Evolutionary conservation across 2,888 invertebrate species (phyloP).

Genomic region (Melanotus villosus): DNA sequence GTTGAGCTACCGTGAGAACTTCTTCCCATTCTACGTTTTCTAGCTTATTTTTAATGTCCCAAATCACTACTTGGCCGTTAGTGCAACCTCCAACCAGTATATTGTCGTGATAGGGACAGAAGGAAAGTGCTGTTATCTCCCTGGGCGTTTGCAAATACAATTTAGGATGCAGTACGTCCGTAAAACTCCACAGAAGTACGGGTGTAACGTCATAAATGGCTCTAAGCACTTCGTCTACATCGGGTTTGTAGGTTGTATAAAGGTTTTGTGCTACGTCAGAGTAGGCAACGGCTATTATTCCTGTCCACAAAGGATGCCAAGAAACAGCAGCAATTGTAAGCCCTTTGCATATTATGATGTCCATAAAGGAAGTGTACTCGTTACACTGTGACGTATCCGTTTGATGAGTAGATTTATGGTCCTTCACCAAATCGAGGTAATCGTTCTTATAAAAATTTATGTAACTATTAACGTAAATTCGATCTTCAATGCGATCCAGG

Average conservation of each 20-base stretch:
- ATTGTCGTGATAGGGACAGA: conserved; percentile 80
- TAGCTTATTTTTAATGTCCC: conserved; percentile 78
- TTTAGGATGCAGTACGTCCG: conserved; percentile 79
- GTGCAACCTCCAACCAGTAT: conserved; percentile 79
- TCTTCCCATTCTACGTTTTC: conserved; percentile 73
- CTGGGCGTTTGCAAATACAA: conserved; percentile 78
- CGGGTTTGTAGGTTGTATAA: conserved; percentile 65
- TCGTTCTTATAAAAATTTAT: conserved; percentile 77
- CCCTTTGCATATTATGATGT: conserved; percentile 75
- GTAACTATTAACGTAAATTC: conserved; percentile 60
- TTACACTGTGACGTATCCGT: conserved; percentile 66
- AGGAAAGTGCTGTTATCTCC: conserved; percentile 76
- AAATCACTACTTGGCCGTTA: conserved; percentile 81
- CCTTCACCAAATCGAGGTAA: conserved; percentile 70
- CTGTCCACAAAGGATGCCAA: conserved; percentile 83
- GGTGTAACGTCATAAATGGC: conserved; percentile 76
- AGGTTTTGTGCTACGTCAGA: conserved; percentile 72
- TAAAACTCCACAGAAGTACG: conserved; percentile 83
- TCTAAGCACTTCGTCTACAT: conserved; percentile 60
- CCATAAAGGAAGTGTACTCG: conserved; percentile 77
- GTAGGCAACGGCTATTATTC: conserved; percentile 79
- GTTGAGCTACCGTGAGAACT: conserved; percentile 75
- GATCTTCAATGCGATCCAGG: conserved; percentile 57
- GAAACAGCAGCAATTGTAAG: conserved; percentile 77
- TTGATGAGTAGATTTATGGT: conserved; percentile 5